phyloP scores from a whole-genome alignment of 2,888 invertebrate genomes.

The Sympetrum striolatum region DNA sequence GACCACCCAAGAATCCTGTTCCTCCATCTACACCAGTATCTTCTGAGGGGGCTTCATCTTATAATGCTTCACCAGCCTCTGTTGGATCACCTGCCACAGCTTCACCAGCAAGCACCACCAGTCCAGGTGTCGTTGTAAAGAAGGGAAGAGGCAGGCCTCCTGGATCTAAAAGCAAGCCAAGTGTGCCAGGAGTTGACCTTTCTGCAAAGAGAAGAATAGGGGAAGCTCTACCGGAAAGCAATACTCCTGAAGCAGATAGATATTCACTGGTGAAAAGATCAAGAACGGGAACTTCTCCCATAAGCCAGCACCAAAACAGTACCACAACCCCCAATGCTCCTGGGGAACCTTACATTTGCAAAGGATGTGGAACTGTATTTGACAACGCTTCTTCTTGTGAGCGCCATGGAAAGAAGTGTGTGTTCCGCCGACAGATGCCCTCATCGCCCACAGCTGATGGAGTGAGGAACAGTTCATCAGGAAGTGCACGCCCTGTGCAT shows the following conservation, averaged over 20 bases:
- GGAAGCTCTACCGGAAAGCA: background rate
- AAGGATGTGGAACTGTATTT: conserved; percentile 48
- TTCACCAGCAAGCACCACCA: background rate
- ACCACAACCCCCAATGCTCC: background rate
- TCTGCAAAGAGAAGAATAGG: conserved; percentile 11
- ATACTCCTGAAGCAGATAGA: background rate
- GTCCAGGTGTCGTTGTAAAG: background rate
- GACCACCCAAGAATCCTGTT: conserved; percentile 8
- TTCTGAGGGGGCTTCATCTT: background rate
- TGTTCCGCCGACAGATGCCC: conserved; percentile 27
- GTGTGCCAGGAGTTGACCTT: background rate
- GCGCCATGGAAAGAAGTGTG: conserved; percentile 48
- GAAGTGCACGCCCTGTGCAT: conserved; percentile 8
- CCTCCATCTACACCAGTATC: background rate
- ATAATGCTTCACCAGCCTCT: background rate
- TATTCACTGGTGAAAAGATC: background rate
- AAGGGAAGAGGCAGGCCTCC: conserved; percentile 11
- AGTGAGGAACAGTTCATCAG: background rate
- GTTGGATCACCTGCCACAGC: background rate
- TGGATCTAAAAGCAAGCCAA: background rate
- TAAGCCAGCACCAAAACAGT: background rate
- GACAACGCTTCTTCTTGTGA: conserved; percentile 47
- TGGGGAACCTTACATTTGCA: conserved; percentile 46
- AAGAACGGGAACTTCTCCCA: background rate
- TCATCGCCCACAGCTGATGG: background rate